Evolutionary conservation across 2,113 vertebrate species (phyloP), one percentile per base, ranked within the genome.

Genomic region (Gadus macrocephalus): DNA sequence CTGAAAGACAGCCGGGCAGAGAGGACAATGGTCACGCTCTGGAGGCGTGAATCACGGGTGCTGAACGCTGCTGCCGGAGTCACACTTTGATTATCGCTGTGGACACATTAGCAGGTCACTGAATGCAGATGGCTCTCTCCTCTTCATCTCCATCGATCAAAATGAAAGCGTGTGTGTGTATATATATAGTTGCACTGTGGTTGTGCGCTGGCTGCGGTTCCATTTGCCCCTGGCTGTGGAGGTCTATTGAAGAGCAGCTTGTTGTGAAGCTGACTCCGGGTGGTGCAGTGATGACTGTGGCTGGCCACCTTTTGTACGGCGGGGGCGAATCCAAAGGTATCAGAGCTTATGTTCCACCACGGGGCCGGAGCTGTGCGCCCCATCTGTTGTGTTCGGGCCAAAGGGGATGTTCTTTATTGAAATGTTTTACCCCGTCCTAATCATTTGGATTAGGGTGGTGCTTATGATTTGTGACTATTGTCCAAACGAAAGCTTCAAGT

Each of bases 1-100:
- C 70, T 77, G 42, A 49, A 67, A 70, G 81, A 79, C 76, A 69
- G 56, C 64, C 61, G 55, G 68, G 60, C 64, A 42, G 82, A 78
- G 88, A 84, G 83, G 86, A 87, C 85, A 87, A 82, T 80, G 73
- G 76, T 82, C 76, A 78, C 69, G 56, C 79, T 88, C 72, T 75
- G 75, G 77, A 74, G n/a, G 80, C 83, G 81, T 90, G 82, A 89
- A 87, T 85, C 82, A 83, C 78, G 64, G 64, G 38, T 64, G 74
- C 82, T 83, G 70, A 83, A 81, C 78, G 79, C 72, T 82, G 72
- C 78, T 61, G 12, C 70, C 61, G 25, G 69, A 67, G 76, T 81
- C 81, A 20, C 74, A 56, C 70, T 84, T 82, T 82, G 79, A 84
- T 84, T 77, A 84, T 78, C 75, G 63, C 72, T 82, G 78, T 68